Base-by-base conservation (phyloP, 92 coral and sea anemone genomes). In the Meandrina meandrites region DNA sequence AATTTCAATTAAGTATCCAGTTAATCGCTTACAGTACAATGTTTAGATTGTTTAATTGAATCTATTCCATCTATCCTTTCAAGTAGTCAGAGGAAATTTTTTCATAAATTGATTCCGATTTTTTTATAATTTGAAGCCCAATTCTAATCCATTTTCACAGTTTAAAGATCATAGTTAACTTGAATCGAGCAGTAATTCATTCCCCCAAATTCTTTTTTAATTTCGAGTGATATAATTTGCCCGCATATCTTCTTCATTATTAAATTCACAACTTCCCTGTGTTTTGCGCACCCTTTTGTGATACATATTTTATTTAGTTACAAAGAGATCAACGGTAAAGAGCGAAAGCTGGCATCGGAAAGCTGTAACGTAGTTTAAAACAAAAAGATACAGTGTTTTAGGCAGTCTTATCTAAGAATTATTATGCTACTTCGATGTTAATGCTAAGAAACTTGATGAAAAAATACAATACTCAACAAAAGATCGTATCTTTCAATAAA, bases 41-140 rank as follows among this genome's bases (percentile, higher is more conserved):
- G 81, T 76, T 76, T 85, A 85, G 81, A n/a, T 45, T 76, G 58
- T 77, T 67, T 85, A 85, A 85, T 85, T 77, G 67, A 85, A 76
- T 32, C 81, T 85, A 11, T 48, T 60, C 66, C 30, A 77, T 85
- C 58, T n/a, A 60, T 45, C 60, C 34, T 76, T 50, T 17, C 56
- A 36, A 62, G 51, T 62, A 45, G 27, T 27, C 60, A 8, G 28
- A 22, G 21, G 32, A 31, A 82, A 28, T 35, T 34, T 37, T 72
- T 21, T 36, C 48, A 73, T 21, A 71, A 71, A 15, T 71, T 36
- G 24, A 72, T 36, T 18, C 76, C 50, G 82, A 57, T 76, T 40
- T 56, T 60, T 77, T 4, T 4, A 11, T 35, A 73, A 30, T 74
- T 66, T 66, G 14, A 15, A 66, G 71, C 50, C 47, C 18, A 22